These are phyloP conservation scores for Neodon shergylaensis DNA, from an alignment of 2,113 vertebrate species.

Conservation along the genomic window DNA sequence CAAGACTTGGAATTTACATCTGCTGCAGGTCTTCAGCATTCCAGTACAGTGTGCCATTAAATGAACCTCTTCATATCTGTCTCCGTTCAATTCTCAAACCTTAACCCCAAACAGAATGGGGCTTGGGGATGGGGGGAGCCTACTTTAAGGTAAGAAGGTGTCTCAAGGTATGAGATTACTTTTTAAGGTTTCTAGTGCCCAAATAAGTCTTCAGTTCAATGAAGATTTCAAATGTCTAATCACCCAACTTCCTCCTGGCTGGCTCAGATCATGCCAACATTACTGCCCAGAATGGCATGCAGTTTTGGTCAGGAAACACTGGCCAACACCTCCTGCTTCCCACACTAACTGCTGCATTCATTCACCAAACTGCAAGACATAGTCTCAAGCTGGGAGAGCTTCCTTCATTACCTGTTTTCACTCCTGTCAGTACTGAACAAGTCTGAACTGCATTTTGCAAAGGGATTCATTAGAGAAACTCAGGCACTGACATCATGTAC, in stretches of 20 bases:
- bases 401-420: constrained; percentile 74
- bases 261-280: constrained; percentile 57
- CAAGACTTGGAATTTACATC: constrained; percentile 74
- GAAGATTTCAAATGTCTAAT: constrained; percentile 51
- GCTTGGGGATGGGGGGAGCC: constrained; percentile 25
- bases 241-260: constrained; percentile 75
- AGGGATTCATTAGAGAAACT: constrained; percentile 75
- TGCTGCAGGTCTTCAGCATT: constrained; percentile 71
- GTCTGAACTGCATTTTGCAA: constrained; percentile 78
- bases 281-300: neutral
- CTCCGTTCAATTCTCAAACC: constrained; percentile 67
- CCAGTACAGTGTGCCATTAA: constrained; percentile 71
- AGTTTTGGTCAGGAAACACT: neutral
- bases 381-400: neutral
- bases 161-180: constrained; percentile 78
- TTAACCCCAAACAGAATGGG: constrained; percentile 71
- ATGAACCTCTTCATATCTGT: constrained; percentile 68
- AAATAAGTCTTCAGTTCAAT: constrained; percentile 77
- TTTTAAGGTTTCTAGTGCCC: constrained; percentile 78
- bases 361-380: constrained; percentile 37
- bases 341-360: constrained; percentile 31
- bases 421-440: constrained; percentile 72
- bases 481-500: constrained; percentile 64
- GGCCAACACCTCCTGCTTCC: neutral
- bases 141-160: constrained; percentile 77